Base-by-base conservation (phyloP, 2,888 invertebrate genomes). In the Lasioglossum pauxillum region DNA sequence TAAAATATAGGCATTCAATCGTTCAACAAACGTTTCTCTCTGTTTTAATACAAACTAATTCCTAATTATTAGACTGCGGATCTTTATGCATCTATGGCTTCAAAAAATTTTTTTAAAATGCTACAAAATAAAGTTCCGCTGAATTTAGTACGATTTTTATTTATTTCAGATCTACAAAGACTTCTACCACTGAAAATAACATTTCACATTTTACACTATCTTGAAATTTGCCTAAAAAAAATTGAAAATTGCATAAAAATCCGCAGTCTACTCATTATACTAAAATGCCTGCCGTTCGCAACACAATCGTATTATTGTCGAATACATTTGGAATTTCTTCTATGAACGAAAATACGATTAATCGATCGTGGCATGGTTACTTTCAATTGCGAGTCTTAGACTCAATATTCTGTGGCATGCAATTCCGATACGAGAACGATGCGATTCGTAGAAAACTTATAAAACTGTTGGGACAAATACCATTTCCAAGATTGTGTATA, bases 361-460 rank as follows among this genome's bases (percentile, higher is more conserved):
- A 53, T 72, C 46, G 76, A 38, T 44, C 31, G 38, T 35, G 10
- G 4, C 8, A 27, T 5, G 19, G 27, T 23, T 49, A 75, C 53
- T 23, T 77, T 73, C n/a, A 49, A 31, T 23, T 49, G 53, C 8
- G 14, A 19, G n/a, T 27, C 35, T 46, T 35, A 38, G 5, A n/a
- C 27, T 23, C 57, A 44, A 35, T 16, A 57, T 27, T 46, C 12
- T 31, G 53, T 35, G 19, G 8, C 35, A 69, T 67, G n/a, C 16
- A 12, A 75, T 19, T 35, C 53, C 44, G n/a, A 38, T 75, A 71
- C 31, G 27, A 44, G 35, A 19, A 19, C 27, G 14, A 8, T 79
- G 27, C 69, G 19, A 5, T 57, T 12, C 14, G 53, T 85, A 86
- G 76, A 85, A 85, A 86, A 64, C 57, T 74, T 44, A 74, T 72